Base-by-base conservation (phyloP, 1,140 invertebrate species). In the Forficula auricularia region DNA sequence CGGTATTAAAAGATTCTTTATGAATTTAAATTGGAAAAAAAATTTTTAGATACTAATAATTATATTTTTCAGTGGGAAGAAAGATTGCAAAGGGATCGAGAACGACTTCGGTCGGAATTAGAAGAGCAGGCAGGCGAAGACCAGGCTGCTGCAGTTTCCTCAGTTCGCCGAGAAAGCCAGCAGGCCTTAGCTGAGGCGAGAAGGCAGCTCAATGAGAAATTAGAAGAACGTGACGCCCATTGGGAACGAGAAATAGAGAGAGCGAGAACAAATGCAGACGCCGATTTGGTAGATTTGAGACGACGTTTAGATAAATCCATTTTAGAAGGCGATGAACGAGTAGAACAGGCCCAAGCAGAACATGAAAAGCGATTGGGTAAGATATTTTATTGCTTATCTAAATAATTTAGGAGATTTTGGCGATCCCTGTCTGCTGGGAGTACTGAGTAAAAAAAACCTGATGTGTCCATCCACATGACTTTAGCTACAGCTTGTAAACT, bases 291-390 rank as follows among this genome's bases (percentile, higher is more conserved):
- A 48, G 70, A 70, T 35, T 56, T 71, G 9, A 54, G 67, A 50
- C 53, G 70, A 45, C 61, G 70, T 47, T 59, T 73, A 44, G 67
- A 70, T 44, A 70, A 68, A 50, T 4, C 22, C 22, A 27, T 27
- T 10, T 27, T 27, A 27, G 22, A 27, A 27, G 67, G 66, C 50
- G 63, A 68, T 40, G 66, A 71, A 19, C 59, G 66, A 53, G 62
- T 70, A 36, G 72, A 77, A 52, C 66, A 70, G 49, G 52, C 77
- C 45, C 55, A 62, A 15, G 56, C 65, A 19, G 53, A 69, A 42
- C 67, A 75, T 55, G 62, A 67, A 44, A 58, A 66, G 48, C 66
- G 77, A 58, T 52, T 77, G 51, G 66, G 73, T 75, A 55, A 56
- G 56, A 46, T 39, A n/a, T 30, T 20, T 9, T 35, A 3, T 19